phyloP scores from a whole-genome alignment of 2,888 invertebrate genomes.

The Steromphala cineraria region DNA sequence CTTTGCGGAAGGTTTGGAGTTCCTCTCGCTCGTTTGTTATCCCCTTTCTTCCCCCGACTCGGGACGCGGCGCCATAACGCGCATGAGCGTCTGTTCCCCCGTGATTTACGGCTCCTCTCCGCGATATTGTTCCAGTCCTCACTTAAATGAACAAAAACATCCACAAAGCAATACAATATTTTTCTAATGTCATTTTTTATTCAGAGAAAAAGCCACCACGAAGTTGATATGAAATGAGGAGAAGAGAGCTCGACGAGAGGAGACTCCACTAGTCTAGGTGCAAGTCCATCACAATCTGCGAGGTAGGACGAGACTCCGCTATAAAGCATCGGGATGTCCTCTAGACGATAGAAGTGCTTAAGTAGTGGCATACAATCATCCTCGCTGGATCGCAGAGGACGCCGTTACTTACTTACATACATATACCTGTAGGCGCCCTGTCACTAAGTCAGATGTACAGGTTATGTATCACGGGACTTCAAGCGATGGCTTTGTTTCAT shows the following conservation, averaged over 20 bases:
- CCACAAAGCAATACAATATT: background rate
- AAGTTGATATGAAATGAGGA: background rate
- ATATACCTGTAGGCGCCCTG: too few species aligned
- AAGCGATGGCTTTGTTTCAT: too few species aligned
- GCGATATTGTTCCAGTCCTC: background rate
- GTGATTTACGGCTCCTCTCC: background rate
- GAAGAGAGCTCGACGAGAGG: background rate
- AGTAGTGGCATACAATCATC: background rate
- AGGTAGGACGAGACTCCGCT: background rate
- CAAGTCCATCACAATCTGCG: background rate
- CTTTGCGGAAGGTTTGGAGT: background rate
- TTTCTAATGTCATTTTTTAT: background rate
- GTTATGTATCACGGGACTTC: too few species aligned
- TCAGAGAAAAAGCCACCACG: background rate
- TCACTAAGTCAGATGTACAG: too few species aligned
- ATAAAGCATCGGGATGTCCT: background rate
- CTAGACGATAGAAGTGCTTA: background rate
- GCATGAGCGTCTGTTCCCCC: background rate
- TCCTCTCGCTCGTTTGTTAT: background rate
- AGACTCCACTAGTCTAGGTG: background rate
- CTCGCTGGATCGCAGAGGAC: background rate
- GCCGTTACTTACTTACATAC: too few species aligned
- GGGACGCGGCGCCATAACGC: background rate
- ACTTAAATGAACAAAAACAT: background rate
- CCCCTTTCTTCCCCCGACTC: background rate